Evolutionary conservation across 1,140 invertebrate genomes (phyloP), one percentile per base, ranked within the genome.

Genomic region (Campoletis sonorensis): DNA sequence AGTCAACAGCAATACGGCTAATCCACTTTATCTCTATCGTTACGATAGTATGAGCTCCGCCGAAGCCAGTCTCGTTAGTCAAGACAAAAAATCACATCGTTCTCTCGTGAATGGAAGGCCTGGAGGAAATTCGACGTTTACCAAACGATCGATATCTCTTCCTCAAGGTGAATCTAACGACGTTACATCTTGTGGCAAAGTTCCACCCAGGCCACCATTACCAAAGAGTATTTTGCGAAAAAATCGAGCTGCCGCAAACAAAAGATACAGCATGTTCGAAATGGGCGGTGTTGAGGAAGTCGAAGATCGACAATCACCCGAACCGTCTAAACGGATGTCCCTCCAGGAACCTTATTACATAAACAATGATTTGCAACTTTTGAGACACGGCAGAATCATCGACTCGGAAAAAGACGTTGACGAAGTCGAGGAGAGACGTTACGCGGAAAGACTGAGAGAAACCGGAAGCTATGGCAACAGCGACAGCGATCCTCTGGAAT

Each of bases 221-320:
- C 95, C 95, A 8, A 94, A 94, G 84, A 94, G 95, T 84, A 96
- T 96, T 88, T 92, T 96, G 73, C 91, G 95, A 45, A 95, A 95
- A 86, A 94, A 94, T 85, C 93, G 92, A 76, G 91, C 88, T 54
- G 85, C 93, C 8, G 92, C 93, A 26, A 93, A 90, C 37, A 96
- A 96, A 90, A 92, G 96, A 49, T 96, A 95, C 86, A 96, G 96
- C 81, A 96, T 96, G 95, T 95, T 96, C 87, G 96, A 96, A 90
- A 94, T 95, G 88, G 92, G 91, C 15, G 91, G 90, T 7, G 93
- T 94, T 54, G 93, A 94, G 73, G 93, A 94, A 64, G 89, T 92
- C 54, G 93, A 93, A n/a, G 90, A 92, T 81, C 37, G 72, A 30
- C 90, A 91, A 79, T 88, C 90, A 15, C 89, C 91, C 87, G 94